These are phyloP conservation scores for Parazoanthus swiftii DNA, from an alignment of 92 coral and sea anemone genomes.

Conservation along the genomic window DNA sequence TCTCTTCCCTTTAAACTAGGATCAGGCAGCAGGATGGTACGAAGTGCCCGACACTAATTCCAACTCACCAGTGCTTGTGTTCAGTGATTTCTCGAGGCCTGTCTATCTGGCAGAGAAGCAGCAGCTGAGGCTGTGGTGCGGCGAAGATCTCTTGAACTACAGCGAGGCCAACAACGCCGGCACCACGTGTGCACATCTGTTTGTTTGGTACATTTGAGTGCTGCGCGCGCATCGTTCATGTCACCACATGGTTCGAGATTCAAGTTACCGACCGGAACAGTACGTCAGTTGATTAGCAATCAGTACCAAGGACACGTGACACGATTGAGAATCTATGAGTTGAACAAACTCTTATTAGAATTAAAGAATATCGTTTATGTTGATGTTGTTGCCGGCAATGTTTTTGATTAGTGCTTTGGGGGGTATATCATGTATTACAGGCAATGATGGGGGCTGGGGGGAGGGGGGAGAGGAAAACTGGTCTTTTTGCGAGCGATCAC, in stretches of 20 bases:
- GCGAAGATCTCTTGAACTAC: constrained; percentile 27
- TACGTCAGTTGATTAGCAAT: background rate
- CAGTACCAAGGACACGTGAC: background rate
- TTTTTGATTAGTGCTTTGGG: no score
- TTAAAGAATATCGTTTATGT: background rate
- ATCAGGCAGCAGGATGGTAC: constrained; percentile 1
- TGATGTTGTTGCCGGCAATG: background rate
- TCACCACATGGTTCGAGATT: background rate
- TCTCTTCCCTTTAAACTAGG: background rate
- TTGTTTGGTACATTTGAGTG: constrained; percentile 18
- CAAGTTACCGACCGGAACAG: background rate
- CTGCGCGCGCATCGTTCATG: background rate
- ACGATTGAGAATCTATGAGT: background rate
- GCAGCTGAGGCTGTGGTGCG: constrained; percentile 28
- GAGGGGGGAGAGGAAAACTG: no score
- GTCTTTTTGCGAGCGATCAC: no score
- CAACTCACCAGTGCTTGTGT: constrained; percentile 18
- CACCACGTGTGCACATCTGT: background rate
- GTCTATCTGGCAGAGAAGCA: background rate
- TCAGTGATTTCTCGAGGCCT: constrained; percentile 21
- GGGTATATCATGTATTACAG: no score
- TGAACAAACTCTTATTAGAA: background rate
- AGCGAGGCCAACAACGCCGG: constrained; percentile 18
- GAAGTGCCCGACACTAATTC: background rate
- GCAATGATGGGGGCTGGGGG: no score